Percentiles rank a stretch among this genome's conserved stretches.
Conservation (phyloP, 1,140 invertebrate genomes). For the Drosophila mojavensis region DNA sequence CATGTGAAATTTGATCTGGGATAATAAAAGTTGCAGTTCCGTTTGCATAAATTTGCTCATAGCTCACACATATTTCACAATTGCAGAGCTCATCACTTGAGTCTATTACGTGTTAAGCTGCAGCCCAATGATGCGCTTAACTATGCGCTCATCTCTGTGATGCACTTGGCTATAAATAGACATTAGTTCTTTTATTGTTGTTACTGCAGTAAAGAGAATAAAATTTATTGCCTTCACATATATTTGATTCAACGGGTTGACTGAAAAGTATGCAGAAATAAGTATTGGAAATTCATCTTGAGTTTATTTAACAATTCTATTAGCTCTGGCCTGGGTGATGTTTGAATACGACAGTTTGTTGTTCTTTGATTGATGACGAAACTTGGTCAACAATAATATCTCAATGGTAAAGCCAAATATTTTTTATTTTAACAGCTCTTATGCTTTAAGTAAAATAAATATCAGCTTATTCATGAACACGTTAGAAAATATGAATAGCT, state of each 20-base stretch:
- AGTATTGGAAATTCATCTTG: background rate
- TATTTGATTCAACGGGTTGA: slow-evolving; percentile 50
- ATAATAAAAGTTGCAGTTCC: slow-evolving; percentile 42
- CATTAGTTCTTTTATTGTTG: slow-evolving; percentile 30
- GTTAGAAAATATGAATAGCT: no score
- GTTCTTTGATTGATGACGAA: no score
- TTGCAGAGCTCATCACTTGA: slow-evolving; percentile 46
- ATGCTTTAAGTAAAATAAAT: no score
- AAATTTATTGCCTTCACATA: slow-evolving; percentile 61
- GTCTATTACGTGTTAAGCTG: slow-evolving; percentile 28
- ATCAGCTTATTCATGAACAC: no score
- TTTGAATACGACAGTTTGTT: no score
- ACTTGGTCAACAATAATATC: no score
- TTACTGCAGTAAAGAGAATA: slow-evolving; percentile 41
- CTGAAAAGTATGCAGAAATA: slow-evolving; percentile 4
- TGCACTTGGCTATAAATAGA: slow-evolving; percentile 59
- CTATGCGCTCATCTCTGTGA: slow-evolving; percentile 64
- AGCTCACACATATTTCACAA: slow-evolving; percentile 48
- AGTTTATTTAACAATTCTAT: no score
- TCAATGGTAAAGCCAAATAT: no score
- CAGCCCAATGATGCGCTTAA: slow-evolving; percentile 14
- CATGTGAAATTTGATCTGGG: background rate
- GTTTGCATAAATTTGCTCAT: slow-evolving; percentile 50
- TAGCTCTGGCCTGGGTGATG: no score
- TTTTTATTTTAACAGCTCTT: no score